Evolutionary conservation across 2,113 vertebrate species (phyloP).

Genomic region (Gavialis gangeticus): DNA sequence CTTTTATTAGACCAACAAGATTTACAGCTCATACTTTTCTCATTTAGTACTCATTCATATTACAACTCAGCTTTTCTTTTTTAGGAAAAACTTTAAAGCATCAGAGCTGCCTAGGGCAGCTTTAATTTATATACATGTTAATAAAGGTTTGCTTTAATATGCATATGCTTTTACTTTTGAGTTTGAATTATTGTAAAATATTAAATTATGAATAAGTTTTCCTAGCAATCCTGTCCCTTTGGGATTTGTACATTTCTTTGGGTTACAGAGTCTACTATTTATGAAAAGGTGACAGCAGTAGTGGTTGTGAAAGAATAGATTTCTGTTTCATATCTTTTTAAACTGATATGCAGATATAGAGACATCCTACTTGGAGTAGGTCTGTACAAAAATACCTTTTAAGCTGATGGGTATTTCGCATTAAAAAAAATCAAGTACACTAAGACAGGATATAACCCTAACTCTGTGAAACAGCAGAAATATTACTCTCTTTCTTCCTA

Average conservation of each 20-base stretch:
- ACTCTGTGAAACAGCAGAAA: not conserved
- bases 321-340: not conserved
- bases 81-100: not conserved
- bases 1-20: no score
- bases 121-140: not conserved
- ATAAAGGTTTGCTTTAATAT: constrained; percentile 1
- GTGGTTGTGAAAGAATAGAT: constrained; percentile 36
- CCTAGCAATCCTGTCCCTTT: constrained; percentile 7
- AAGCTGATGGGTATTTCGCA: not conserved
- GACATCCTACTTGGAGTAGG: not conserved
- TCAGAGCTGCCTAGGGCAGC: not conserved
- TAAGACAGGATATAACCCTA: not conserved
- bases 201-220: constrained; percentile 25
- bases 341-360: not conserved
- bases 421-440: not conserved
- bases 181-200: constrained; percentile 4
- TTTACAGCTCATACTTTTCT: no score
- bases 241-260: constrained; percentile 31
- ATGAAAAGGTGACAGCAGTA: constrained; percentile 6
- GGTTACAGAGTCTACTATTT: constrained; percentile 37
- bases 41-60: not conserved
- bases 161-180: not conserved
- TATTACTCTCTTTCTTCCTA: not conserved
- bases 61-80: not conserved
- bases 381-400: constrained; percentile 17